Evolutionary conservation across 2,888 invertebrate species (phyloP), one percentile per base, ranked within the genome.

Genomic region (Plagodis pulveraria): DNA sequence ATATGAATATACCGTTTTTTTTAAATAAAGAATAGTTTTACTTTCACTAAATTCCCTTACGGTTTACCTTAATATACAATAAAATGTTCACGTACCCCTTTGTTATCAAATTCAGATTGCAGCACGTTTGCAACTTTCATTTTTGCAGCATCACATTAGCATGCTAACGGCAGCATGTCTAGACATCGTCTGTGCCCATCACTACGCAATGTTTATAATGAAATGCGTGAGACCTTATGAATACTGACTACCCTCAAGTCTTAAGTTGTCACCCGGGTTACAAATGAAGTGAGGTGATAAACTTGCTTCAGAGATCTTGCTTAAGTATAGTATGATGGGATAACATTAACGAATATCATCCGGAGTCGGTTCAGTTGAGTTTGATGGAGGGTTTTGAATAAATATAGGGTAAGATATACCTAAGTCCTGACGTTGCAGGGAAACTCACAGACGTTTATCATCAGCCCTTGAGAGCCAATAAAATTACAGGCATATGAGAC

Each of bases 241-340:
- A 88, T 89, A 88, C 87, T 82, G 85, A 88, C 85, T 81, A 84
- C 82, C 75, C 71, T 55, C 69, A 77, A 72, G 77, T 80, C 87
- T 91, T 89, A 91, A 89, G 81, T 87, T 91, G 90, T 90, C 91
- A 90, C 79, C 81, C 74, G 75, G 85, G 81, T 82, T 85, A 88
- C 87, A 84, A 82, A 86, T 81, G 75, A 77, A 76, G 77, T 70
- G 65, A 71, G 62, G 62, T 66, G 71, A 76, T 74, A 77, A 83
- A 84, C 79, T 77, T 59, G 74, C 73, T 71, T 80, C 34, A 32
- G 22, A 48, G 11, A 43, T 49, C 44, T 55, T 55, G 38, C 36
- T 36, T 84, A 82, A 86, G 85, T 83, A 80, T 80, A 22, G 22
- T 22, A 22, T 22, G 22, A 22, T 22, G 22, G 4, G 22, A 22